Evolutionary conservation across 2,888 invertebrate species (phyloP).

Genomic region (Oscheius myriophilus): DNA sequence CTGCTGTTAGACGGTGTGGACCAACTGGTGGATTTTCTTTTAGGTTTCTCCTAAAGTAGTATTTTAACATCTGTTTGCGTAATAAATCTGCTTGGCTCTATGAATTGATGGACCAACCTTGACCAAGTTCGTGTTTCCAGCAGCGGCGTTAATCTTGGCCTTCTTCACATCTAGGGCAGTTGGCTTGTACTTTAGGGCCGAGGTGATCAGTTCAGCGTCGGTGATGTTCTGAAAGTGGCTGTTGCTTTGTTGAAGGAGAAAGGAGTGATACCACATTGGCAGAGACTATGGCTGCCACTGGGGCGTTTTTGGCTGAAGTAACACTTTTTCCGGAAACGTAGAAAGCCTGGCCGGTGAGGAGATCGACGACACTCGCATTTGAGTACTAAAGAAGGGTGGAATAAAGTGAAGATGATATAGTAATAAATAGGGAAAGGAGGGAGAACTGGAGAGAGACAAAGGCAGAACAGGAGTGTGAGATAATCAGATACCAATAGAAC

Average conservation of each 20-base stretch:
- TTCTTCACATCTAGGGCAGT: constrained; percentile 14
- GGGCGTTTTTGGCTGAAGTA: constrained; percentile 9
- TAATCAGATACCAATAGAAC: not conserved
- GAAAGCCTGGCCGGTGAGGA: constrained; percentile 13
- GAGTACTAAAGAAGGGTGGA: not conserved
- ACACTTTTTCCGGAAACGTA: constrained; percentile 27
- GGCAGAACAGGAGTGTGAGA: no score
- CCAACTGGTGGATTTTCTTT: constrained; percentile 1
- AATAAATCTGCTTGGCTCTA: not conserved
- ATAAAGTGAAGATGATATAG: not conserved
- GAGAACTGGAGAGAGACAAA: no score
- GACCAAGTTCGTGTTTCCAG: not conserved
- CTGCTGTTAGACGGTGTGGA: constrained; percentile 6
- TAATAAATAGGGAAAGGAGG: no score
- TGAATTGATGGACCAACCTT: not conserved
- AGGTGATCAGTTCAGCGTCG: not conserved
- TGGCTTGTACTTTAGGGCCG: constrained; percentile 16
- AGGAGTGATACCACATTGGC: constrained; percentile 3
- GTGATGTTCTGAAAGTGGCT: constrained; percentile 12
- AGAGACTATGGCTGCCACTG: constrained; percentile 14
- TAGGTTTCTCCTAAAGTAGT: constrained; percentile 1
- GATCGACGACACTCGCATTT: constrained; percentile 15
- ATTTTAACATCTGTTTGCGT: not conserved
- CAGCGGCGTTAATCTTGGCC: constrained; percentile 10
- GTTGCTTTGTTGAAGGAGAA: not conserved